phyloP scores from a whole-genome alignment of 2,797 vertebrate species.

The Rhadinocentrus ornatus region DNA sequence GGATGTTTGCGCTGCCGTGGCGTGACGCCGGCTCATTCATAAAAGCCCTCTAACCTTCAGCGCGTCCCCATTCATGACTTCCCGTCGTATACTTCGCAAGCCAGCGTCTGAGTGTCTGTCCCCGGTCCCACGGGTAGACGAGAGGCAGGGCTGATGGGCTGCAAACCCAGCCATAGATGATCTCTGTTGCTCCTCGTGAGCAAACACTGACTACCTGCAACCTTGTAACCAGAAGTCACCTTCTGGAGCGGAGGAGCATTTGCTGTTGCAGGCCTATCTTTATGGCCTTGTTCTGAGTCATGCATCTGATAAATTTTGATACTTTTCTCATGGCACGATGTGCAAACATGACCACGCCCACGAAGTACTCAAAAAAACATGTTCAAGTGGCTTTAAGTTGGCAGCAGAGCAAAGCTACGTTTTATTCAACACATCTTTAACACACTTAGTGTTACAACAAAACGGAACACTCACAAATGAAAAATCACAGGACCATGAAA shows the following conservation, averaged over 20 bases:
- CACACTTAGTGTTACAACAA: too few relatives aligned
- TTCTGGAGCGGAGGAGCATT: not conserved
- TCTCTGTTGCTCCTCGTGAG: not conserved
- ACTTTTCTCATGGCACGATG: constrained; percentile 22
- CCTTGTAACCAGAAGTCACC: not conserved
- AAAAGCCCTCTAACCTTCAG: constrained; percentile 88
- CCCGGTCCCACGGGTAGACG: not conserved
- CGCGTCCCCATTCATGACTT: constrained; percentile 84
- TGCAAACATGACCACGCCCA: constrained; percentile 36
- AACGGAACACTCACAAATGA: not conserved
- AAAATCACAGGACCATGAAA: too few relatives aligned
- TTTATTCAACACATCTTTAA: too few relatives aligned
- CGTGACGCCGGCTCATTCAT: constrained; percentile 94
- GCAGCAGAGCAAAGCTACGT: not conserved
- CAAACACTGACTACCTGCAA: not conserved
- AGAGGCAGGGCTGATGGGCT: not conserved
- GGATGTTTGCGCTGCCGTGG: constrained; percentile 87
- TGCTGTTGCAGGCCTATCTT: constrained; percentile 1
- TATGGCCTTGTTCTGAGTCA: constrained; percentile 8
- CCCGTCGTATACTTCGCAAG: constrained; percentile 13
- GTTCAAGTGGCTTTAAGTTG: not conserved
- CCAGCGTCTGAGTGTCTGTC: constrained; percentile 9
- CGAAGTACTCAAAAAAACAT: not conserved
- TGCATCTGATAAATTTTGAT: constrained; percentile 8
- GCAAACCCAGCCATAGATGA: too few relatives aligned